Conservation (phyloP, 2,888 invertebrate species). For the Auanema sp. region DNA sequence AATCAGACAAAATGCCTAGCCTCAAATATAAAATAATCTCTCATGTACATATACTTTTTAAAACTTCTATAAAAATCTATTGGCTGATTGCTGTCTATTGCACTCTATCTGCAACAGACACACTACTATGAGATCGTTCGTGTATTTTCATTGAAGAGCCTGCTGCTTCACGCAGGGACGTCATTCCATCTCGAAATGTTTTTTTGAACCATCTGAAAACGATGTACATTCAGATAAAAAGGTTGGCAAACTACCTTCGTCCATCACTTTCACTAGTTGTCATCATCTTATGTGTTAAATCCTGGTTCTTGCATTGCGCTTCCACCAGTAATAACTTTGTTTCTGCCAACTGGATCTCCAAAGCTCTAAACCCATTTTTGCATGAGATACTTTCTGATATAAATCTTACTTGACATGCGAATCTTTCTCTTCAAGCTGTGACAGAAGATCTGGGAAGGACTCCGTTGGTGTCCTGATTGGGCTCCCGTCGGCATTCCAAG, state of each 20-base stretch:
- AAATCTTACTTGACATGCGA: constrained; percentile 68
- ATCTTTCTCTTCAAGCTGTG: constrained; percentile 46
- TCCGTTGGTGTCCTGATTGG: constrained; percentile 24
- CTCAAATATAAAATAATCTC: no score
- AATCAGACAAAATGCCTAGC: no score
- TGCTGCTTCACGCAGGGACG: constrained; percentile 68
- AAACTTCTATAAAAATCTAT: not conserved
- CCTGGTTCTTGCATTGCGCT: constrained; percentile 63
- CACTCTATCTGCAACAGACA: constrained; percentile 21
- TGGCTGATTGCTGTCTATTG: constrained; percentile 4
- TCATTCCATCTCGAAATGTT: constrained; percentile 71
- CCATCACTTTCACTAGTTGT: constrained; percentile 41
- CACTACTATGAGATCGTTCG: constrained; percentile 44
- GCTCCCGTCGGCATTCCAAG: constrained; percentile 45
- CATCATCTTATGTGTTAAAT: constrained; percentile 76
- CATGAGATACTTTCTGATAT: not conserved
- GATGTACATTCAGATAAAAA: not conserved
- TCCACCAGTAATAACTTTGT: constrained; percentile 95
- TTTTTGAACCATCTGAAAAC: constrained; percentile 81
- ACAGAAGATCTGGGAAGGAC: constrained; percentile 31
- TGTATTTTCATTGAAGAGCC: constrained; percentile 55
- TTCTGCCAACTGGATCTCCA: constrained; percentile 92
- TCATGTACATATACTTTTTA: no score
- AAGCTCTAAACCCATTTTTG: constrained; percentile 23
- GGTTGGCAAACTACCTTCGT: constrained; percentile 21